A percentile compares a stretch with the other conserved stretches of the same genome.
Conservation (phyloP, 2,888 invertebrate species). For the Gastrophysa polygoni region DNA sequence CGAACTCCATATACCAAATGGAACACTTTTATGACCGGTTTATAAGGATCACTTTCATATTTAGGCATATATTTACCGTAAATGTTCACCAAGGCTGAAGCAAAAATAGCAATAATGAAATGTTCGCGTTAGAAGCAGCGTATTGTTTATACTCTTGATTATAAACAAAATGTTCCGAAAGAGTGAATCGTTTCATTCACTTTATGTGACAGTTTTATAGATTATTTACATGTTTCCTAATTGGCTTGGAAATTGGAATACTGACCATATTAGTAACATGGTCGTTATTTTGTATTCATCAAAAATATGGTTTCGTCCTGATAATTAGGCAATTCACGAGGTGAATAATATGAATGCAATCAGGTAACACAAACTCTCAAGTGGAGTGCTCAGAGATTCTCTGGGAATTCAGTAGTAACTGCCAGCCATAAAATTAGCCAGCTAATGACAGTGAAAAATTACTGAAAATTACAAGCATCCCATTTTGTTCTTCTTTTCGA, state of each 20-base stretch:
- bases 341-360: background rate
- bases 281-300: background rate
- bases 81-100: slow-evolving; percentile 32
- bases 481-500: no score
- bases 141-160: slow-evolving; percentile 29
- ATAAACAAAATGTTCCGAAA: slow-evolving; percentile 29
- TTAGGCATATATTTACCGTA: slow-evolving; percentile 32
- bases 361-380: no score
- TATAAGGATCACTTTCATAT: slow-evolving; percentile 33
- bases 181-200: slow-evolving; percentile 16
- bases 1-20: slow-evolving; percentile 15
- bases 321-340: background rate
- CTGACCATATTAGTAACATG: background rate
- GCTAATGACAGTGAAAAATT: no score
- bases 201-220: slow-evolving; percentile 23
- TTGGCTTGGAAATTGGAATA: slow-evolving; percentile 6
- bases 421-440: no score
- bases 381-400: no score
- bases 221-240: slow-evolving; percentile 7
- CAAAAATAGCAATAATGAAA: slow-evolving; percentile 34
- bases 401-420: no score
- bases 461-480: no score
- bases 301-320: background rate
- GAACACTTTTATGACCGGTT: slow-evolving; percentile 23
- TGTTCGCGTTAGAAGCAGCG: slow-evolving; percentile 30